phyloP scores from a whole-genome alignment of 1,140 invertebrate genomes.

The Polypedilum pembai region DNA sequence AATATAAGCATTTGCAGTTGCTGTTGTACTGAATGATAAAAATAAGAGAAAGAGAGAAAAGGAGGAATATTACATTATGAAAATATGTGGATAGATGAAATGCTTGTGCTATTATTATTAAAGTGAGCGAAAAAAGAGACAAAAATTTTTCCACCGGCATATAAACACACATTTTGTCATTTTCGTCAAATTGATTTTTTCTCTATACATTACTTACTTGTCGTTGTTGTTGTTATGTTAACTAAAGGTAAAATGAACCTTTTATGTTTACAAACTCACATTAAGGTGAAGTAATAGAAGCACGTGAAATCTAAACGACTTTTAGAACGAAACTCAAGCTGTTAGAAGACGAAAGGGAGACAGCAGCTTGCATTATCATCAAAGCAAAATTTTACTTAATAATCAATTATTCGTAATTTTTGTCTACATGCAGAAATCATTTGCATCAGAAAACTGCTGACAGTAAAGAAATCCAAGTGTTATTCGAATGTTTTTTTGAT shows the following conservation, averaged over 20 bases:
- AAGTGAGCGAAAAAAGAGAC: background rate
- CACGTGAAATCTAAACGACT: too few relatives aligned
- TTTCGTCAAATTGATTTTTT: slow-evolving; percentile 18
- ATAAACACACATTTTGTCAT: background rate
- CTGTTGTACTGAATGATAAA: background rate
- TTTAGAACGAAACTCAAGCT: too few relatives aligned
- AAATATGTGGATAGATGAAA: background rate
- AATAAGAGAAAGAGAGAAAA: background rate
- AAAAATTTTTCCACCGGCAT: background rate
- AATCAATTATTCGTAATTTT: too few relatives aligned
- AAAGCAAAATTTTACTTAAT: too few relatives aligned
- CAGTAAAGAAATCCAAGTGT: too few relatives aligned
- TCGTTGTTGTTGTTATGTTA: background rate
- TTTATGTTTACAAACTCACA: slow-evolving; percentile 4
- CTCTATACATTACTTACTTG: background rate
- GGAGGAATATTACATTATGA: background rate
- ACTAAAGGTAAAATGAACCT: background rate
- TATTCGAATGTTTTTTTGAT: too few relatives aligned
- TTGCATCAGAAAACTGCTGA: too few relatives aligned
- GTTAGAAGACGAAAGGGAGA: too few relatives aligned
- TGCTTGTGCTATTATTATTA: too few relatives aligned
- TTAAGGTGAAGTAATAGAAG: background rate
- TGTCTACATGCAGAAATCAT: too few relatives aligned
- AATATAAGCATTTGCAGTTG: too few relatives aligned
- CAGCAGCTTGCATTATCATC: too few relatives aligned